Evolutionary conservation across 2,113 vertebrate species (phyloP), one percentile per base, ranked within the genome.

Genomic region (Gallinago media): DNA sequence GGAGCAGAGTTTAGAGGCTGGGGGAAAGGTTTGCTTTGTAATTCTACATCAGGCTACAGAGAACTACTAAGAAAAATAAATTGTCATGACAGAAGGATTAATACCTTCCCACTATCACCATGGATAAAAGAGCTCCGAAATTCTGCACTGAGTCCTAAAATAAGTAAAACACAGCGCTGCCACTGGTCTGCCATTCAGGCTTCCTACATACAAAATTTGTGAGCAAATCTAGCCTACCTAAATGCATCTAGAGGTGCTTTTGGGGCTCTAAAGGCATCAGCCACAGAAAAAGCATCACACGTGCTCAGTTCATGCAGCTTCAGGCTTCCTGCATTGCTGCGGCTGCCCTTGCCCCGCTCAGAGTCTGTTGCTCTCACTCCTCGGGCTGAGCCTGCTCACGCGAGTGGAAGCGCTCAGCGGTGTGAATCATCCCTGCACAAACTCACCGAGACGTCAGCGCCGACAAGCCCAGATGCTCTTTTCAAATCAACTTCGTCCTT

Each of bases 401-500:
- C 0, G 8, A 14, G 3, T 2, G 38, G 3, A 31, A 76, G 40
- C 0, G 4, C 59, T 55, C 63, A 19, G 36, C 4, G 4, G 22
- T 6, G 2, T 34, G 16, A 52, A 27, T 8, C 49, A 50, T 15
- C 9, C 58, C 75, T 58, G 19, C 85, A 31, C 34, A 19, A 52
- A 16, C 49, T 16, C 79, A 18, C 49, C 0, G 2, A 50, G 19
- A 31, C 2, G 0, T 78, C 26, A 23, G 50, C 65, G n/a, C 40
- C 15, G 10, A 31, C 75, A 42, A 17, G 29, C 9, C 59, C 6
- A 13, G 46, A 67, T 52, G 59, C 68, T 83, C 59, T 77, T 80
- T 52, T 38, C 56, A 78, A 70, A 56, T 34, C 50, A 29, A 18
- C 54, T 40, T 18, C 6, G 9, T 23, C 32, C 54, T 23, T 62